Evolutionary conservation across 2,888 invertebrate genomes (phyloP).

Genomic region (Lasius fuliginosus): DNA sequence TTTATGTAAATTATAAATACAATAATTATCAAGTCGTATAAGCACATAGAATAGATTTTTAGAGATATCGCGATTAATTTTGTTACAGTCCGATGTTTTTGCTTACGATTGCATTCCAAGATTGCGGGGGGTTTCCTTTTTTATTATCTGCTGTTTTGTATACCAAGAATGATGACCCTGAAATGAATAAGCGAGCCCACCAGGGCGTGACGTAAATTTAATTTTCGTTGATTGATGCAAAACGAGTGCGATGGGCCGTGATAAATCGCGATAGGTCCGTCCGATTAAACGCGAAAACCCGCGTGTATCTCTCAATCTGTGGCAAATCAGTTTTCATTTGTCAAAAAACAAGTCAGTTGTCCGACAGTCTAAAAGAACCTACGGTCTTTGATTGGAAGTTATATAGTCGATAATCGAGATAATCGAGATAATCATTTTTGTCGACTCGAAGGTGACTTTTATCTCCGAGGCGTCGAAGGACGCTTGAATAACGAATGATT

Average conservation of each 20-base stretch:
- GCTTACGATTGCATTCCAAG: slow-evolving; percentile 9
- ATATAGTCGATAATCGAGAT: background rate
- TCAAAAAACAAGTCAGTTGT: background rate
- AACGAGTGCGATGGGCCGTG: slow-evolving; percentile 56
- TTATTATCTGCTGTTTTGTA: background rate
- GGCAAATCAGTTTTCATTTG: slow-evolving; percentile 22
- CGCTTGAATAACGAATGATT: slow-evolving; percentile 32
- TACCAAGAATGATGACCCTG: slow-evolving; percentile 31
- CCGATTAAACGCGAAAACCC: background rate
- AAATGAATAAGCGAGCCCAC: slow-evolving; percentile 16
- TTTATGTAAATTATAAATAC: background rate
- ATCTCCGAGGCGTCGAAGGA: background rate
- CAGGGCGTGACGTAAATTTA: slow-evolving; percentile 61
- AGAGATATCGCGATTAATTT: slow-evolving; percentile 24
- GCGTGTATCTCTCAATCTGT: background rate
- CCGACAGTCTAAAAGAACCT: background rate
- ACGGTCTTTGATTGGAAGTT: background rate
- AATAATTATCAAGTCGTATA: background rate
- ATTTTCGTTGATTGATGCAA: slow-evolving; percentile 71
- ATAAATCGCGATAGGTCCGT: slow-evolving; percentile 61
- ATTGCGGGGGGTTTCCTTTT: background rate
- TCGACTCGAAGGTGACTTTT: background rate
- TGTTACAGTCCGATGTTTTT: slow-evolving; percentile 12
- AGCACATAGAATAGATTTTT: background rate
- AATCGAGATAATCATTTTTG: background rate